A percentile compares a stretch with the other conserved stretches of the same genome.
phyloP scores from a whole-genome alignment of 2,113 vertebrate species.

The Gallinago media region DNA sequence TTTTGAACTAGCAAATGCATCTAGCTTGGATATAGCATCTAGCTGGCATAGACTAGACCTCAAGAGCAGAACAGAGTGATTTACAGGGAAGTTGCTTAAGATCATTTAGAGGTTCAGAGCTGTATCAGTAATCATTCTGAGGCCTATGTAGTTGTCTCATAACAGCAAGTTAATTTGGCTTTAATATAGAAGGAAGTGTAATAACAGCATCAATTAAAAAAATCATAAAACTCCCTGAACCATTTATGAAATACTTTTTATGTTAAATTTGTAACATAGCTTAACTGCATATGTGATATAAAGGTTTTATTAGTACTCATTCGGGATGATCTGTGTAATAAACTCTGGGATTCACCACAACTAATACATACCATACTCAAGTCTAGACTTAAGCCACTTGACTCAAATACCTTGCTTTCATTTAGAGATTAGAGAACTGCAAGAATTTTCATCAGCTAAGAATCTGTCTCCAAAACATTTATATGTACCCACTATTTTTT shows the following conservation, averaged over 20 bases:
- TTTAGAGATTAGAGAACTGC: not conserved
- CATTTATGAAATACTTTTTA: slow-evolving; percentile 12
- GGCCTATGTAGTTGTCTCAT: not conserved
- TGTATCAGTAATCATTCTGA: slow-evolving; percentile 6
- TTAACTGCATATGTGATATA: not conserved
- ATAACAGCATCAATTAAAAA: slow-evolving; percentile 36
- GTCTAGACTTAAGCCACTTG: not conserved
- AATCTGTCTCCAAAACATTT: not conserved
- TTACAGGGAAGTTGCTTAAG: slow-evolving; percentile 1
- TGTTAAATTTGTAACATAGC: not conserved
- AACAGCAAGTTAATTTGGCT: slow-evolving; percentile 32
- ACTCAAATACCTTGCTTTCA: not conserved
- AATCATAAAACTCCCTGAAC: slow-evolving; percentile 35
- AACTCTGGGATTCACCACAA: not conserved
- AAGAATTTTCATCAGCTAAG: not conserved
- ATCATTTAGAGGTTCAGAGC: slow-evolving; percentile 26
- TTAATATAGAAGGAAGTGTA: slow-evolving; percentile 31
- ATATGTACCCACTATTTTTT: not conserved
- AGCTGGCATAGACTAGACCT: not conserved
- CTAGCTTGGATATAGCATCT: not conserved
- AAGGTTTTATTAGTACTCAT: not conserved
- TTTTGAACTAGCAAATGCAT: not conserved
- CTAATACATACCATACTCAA: not conserved
- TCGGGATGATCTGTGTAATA: not conserved
- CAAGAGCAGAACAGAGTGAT: not conserved